Base-by-base conservation (phyloP, 1,140 invertebrate species). In the Drosophila watanabei region DNA sequence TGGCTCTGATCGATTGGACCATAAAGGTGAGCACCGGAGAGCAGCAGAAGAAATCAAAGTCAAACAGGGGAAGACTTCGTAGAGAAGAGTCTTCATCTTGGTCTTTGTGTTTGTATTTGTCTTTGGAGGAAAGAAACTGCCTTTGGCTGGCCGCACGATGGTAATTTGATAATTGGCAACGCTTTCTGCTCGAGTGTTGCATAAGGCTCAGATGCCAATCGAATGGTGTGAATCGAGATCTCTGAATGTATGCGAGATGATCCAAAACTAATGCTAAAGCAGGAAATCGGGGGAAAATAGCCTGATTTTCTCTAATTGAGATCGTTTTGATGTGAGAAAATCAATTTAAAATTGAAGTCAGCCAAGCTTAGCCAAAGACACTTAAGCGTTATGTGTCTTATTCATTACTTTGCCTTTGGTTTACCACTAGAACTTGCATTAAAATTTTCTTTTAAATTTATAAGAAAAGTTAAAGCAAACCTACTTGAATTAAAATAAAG, bases 111-210 rank as follows among this genome's bases (percentile, higher is more conserved):
- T 35, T 1, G 7, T 14, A 6, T 48, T 24, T 2, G 20, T 48
- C 20, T 54, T 35, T 1, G 7, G 32, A 30, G 14, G 32, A n/a
- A 48, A 62, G 45, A 33, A 33, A 70, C 32, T 65, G 60, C 45
- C 60, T 30, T 28, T 43, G 61, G 35, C 32, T 16, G 28, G 30
- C 30, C 32, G 9, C 18, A 18, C 51, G 72, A 77, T 76, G 46
- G 75, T 77, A 77, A 77, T 76, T 77, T 76, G 75, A 77, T 77
- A 76, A 77, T 77, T 77, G 75, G 46, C 37, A 51, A 59, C 46
- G 72, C 60, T 64, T 52, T 76, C 54, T 41, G 73, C 37, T 51
- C 32, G 43, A 37, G 45, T 48, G 59, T 77, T 76, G 46, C 73
- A 77, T 68, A 87, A 82, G 45, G 32, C 48, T 14, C 37, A 51